These are phyloP conservation scores for Turritopsis rubra DNA, from an alignment of 30 jellyfish, hydroid and myxozoan species.

Conservation along the genomic window DNA sequence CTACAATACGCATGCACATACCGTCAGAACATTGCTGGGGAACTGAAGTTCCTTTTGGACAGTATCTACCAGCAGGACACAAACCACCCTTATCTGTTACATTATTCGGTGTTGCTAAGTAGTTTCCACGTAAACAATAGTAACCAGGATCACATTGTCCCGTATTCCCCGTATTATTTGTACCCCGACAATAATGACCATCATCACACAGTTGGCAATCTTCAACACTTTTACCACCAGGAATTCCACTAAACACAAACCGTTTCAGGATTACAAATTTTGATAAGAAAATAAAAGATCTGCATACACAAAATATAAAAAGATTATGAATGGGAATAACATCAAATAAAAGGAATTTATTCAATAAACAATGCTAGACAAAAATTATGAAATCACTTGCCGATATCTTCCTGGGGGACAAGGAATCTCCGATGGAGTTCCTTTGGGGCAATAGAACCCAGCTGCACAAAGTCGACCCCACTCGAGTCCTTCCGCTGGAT, in stretches of 20 bases:
- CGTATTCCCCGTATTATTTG: conserved; percentile 82
- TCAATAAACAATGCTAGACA: not conserved
- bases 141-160: conserved; percentile 86
- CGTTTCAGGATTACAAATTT: not conserved
- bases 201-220: conserved; percentile 78
- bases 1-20: not conserved
- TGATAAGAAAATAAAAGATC: not conserved
- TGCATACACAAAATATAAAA: not conserved
- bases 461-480: conserved; percentile 89
- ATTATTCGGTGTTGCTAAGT: conserved; percentile 72
- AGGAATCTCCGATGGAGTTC: conserved; percentile 80
- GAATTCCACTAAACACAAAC: conserved; percentile 48
- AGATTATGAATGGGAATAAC: not conserved
- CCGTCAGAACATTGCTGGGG: conserved; percentile 82
- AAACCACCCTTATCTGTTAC: conserved; percentile 74
- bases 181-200: conserved; percentile 85
- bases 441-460: conserved; percentile 95
- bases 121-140: conserved; percentile 89
- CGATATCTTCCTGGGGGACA: conserved; percentile 97
- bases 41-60: conserved; percentile 66
- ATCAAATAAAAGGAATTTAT: no score
- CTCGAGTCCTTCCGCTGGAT: conserved; percentile 71
- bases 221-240: conserved; percentile 76
- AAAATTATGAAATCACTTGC: conserved; percentile 32
- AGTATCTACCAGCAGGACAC: conserved; percentile 81